Evolutionary conservation across 64 coral and sea anemone species (phyloP).

Genomic region (Cladopsammia gracilis): DNA sequence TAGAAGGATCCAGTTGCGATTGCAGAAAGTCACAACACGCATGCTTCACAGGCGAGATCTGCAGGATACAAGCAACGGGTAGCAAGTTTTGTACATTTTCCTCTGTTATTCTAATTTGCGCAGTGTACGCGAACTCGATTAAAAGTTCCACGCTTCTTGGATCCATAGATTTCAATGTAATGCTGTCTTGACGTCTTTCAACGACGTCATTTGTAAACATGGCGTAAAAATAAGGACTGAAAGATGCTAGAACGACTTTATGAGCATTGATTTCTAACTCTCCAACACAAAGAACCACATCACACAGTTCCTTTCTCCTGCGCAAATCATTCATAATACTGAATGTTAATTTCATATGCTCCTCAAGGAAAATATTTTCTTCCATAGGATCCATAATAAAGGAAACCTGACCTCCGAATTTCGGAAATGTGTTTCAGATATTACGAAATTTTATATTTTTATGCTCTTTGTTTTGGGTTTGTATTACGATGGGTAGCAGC

Average conservation of each 20-base stretch:
- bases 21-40: conserved; percentile 77
- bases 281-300: conserved; percentile 66
- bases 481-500: conserved; percentile 4
- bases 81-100: conserved; percentile 80
- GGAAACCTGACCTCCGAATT: neutral
- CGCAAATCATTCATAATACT: conserved; percentile 74
- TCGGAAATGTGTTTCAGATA: neutral
- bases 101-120: conserved; percentile 68
- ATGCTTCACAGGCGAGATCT: conserved; percentile 66
- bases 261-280: conserved; percentile 65
- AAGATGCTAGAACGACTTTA: conserved; percentile 66
- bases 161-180: conserved; percentile 73
- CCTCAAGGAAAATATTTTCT: conserved; percentile 45
- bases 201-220: conserved; percentile 84
- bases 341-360: conserved; percentile 76
- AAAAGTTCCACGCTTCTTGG: conserved; percentile 72
- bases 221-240: conserved; percentile 86
- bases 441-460: neutral
- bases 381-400: conserved; percentile 39
- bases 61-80: conserved; percentile 55
- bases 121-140: conserved; percentile 77
- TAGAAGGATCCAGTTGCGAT: conserved; percentile 71
- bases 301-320: conserved; percentile 75
- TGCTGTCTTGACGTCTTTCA: conserved; percentile 64
- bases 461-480: neutral